Evolutionary conservation across 2,888 invertebrate species (phyloP), one percentile per base, ranked within the genome.

Genomic region (Epirrita christyi): DNA sequence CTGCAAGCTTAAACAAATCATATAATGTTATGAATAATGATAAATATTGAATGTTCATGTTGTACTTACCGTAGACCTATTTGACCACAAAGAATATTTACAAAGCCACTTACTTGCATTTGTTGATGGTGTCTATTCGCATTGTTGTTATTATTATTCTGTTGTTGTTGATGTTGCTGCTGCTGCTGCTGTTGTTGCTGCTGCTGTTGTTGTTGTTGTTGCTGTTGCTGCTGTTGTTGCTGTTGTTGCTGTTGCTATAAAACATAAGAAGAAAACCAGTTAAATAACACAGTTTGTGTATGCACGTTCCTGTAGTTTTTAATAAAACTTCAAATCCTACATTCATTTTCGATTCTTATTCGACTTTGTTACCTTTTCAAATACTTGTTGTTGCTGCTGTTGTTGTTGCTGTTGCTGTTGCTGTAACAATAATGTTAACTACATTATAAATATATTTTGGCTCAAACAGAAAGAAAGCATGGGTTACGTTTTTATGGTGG

Each of bases 61-160:
- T n/a, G n/a, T n/a, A n/a, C 21, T 21, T 4, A 21, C 21, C 4
- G 21, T 4, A 21, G 21, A 3, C 21, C 21, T 21, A 21, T 21
- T 21, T 21, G 21, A 3, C 21, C 21, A 21, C 21, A 3, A 21
- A 21, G 4, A 3, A 3, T 4, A 21, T 3, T 21, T 21, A 3
- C 2, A 21, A 21, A 21, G 21, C 21, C 21, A 67, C 87, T 85
- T 71, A 93, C 92, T 80, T 94, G 94, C 85, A 94, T 92, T 83
- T 94, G 93, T 71, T 92, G 92, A 71, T 91, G 92, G 63, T 91
- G 92, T 61, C 91, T 76, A 76, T 85, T 90, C 13, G 83, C 73
- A 61, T 78, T 80, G 63, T 81, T 85, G 61, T 78, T 78, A 67
- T 55, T 63, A 14, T 58, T 75, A 64, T 84, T 83, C 63, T 83